These are phyloP conservation scores for Nomada ferruginata DNA, from an alignment of 2,888 invertebrate genomes.

Conservation along the genomic window DNA sequence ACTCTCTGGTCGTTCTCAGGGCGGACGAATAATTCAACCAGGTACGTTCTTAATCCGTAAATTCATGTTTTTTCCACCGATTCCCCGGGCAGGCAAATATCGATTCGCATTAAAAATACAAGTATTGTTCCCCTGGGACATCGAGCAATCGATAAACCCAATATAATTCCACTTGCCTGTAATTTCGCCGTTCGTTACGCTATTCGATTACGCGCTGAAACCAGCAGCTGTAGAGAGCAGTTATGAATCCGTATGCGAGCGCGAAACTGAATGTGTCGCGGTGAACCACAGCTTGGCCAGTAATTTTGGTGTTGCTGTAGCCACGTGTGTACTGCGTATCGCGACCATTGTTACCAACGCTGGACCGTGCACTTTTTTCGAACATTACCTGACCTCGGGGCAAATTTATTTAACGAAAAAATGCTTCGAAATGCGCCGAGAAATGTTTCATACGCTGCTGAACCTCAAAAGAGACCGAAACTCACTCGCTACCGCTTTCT, in stretches of 20 bases:
- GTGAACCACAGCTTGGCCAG: conserved; percentile 51
- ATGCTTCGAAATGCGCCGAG: not conserved
- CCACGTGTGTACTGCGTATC: conserved; percentile 18
- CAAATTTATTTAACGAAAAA: no score
- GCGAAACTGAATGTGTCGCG: conserved; percentile 53
- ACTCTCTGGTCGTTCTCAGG: not conserved
- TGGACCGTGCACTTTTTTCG: conserved; percentile 16
- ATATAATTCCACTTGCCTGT: conserved; percentile 33
- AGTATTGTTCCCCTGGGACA: conserved; percentile 22
- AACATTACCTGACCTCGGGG: no score
- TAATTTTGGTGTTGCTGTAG: conserved; percentile 53
- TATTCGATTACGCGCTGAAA: conserved; percentile 22
- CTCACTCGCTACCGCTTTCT: no score
- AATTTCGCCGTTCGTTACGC: conserved; percentile 38
- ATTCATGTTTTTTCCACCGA: conserved; percentile 22
- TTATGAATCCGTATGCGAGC: conserved; percentile 57
- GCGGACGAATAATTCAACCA: conserved; percentile 3
- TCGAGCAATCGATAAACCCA: not conserved
- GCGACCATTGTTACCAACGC: conserved; percentile 25
- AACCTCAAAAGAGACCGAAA: no score
- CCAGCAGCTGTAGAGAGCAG: conserved; percentile 18
- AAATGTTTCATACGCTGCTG: not conserved
- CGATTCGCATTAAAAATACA: conserved; percentile 54
- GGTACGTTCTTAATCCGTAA: not conserved
- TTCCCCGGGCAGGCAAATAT: conserved; percentile 5